These are phyloP conservation scores for Cantharis lateralis DNA, from an alignment of 2,888 invertebrate genomes.

Conservation along the genomic window DNA sequence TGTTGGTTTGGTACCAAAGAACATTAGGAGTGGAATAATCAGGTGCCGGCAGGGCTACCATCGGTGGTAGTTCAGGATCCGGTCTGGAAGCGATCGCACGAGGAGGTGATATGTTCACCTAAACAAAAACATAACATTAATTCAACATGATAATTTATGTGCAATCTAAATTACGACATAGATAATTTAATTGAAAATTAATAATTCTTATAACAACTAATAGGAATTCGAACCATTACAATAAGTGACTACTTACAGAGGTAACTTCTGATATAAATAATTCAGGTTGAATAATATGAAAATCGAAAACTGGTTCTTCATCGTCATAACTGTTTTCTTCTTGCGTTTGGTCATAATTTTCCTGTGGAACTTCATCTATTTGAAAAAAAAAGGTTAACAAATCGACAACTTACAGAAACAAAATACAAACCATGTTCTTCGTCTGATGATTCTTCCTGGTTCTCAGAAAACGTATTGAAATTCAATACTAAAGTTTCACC, in stretches of 20 bases:
- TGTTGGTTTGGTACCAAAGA: conserved; percentile 47
- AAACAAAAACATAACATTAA: neutral
- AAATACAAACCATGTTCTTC: neutral
- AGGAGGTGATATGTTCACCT: neutral
- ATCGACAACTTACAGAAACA: neutral
- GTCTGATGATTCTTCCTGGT: neutral
- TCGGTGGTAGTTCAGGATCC: neutral
- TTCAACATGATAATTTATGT: too few relatives aligned
- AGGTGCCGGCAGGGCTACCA: conserved; percentile 26
- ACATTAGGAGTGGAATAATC: conserved; percentile 47
- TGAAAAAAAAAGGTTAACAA: neutral
- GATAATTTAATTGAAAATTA: too few relatives aligned
- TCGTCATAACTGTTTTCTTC: neutral
- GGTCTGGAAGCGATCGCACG: neutral
- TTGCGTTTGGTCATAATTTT: neutral
- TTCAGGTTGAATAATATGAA: neutral
- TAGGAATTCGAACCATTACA: too few relatives aligned
- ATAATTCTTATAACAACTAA: too few relatives aligned
- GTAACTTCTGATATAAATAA: neutral
- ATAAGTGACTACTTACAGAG: neutral
- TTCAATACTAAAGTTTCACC: conserved; percentile 32
- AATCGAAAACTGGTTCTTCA: neutral
- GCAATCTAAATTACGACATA: too few relatives aligned
- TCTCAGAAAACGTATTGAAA: conserved; percentile 8
- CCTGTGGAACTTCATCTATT: neutral